These are phyloP conservation scores for Resseliella maxima DNA, from an alignment of 2,888 invertebrate genomes.

Conservation along the genomic window DNA sequence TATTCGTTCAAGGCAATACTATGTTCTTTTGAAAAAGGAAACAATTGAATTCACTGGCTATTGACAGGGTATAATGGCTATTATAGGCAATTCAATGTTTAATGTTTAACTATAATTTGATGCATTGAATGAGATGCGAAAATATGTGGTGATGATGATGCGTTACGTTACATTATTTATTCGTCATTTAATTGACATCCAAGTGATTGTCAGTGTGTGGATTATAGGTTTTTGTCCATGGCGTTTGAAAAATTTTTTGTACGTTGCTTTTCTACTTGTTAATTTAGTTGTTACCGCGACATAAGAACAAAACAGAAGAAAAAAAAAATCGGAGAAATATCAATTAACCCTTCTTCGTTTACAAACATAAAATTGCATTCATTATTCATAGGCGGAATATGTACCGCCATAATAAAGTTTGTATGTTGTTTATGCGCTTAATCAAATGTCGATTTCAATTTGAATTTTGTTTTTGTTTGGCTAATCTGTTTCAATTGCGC, in stretches of 20 bases:
- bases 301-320: background rate
- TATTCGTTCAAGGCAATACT: constrained; percentile 21
- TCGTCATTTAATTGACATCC: background rate
- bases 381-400: background rate
- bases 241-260: background rate
- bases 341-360: constrained; percentile 15
- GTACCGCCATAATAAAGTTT: background rate
- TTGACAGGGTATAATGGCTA: background rate
- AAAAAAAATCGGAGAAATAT: background rate
- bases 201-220: background rate
- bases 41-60: background rate
- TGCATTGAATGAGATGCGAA: background rate
- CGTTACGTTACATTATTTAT: background rate
- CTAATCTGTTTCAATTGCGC: background rate
- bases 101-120: background rate
- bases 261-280: background rate
- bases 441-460: background rate
- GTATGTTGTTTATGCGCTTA: background rate
- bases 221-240: constrained; percentile 1
- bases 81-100: background rate
- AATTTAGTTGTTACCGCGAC: constrained; percentile 15
- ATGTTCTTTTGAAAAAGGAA: background rate
- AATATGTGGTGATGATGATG: background rate
- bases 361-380: background rate
- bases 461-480: background rate